A percentile compares a stretch with the other conserved stretches of the same genome.
These are phyloP conservation scores for Drosophila histrio DNA, from an alignment of 2,888 invertebrate genomes.

Conservation along the genomic window DNA sequence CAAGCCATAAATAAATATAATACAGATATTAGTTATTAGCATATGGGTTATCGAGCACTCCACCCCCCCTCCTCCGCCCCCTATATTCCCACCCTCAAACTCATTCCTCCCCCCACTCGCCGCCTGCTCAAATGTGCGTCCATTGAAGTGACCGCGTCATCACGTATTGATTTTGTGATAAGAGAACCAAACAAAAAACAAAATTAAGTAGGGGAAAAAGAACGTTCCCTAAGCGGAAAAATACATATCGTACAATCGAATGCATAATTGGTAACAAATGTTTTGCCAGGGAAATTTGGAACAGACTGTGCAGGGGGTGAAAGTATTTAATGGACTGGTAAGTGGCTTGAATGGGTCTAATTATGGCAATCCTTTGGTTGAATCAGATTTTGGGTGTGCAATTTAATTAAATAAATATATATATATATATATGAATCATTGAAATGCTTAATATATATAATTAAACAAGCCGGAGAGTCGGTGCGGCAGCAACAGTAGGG, in stretches of 20 bases:
- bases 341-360: conserved; percentile 12
- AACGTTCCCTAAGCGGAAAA: conserved; percentile 36
- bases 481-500: too few relatives aligned
- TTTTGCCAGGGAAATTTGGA: conserved; percentile 34
- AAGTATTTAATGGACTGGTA: conserved; percentile 10
- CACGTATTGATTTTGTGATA: conserved; percentile 74
- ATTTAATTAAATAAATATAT: neutral
- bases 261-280: conserved; percentile 72
- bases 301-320: conserved; percentile 7
- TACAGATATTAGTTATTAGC: conserved; percentile 77
- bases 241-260: conserved; percentile 44
- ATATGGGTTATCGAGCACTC: conserved; percentile 64
- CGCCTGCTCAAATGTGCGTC: neutral
- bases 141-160: conserved; percentile 62
- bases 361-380: neutral
- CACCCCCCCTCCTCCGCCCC: neutral
- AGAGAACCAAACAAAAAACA: conserved; percentile 29
- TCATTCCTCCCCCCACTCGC: neutral
- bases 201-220: neutral
- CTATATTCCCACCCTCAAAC: neutral
- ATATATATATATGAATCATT: neutral
- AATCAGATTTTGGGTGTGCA: neutral
- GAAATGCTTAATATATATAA: neutral
- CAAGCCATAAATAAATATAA: conserved; percentile 77
- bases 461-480: too few relatives aligned